These are phyloP conservation scores for Synergus umbraculus DNA, from an alignment of 2,888 invertebrate genomes.

Conservation along the genomic window DNA sequence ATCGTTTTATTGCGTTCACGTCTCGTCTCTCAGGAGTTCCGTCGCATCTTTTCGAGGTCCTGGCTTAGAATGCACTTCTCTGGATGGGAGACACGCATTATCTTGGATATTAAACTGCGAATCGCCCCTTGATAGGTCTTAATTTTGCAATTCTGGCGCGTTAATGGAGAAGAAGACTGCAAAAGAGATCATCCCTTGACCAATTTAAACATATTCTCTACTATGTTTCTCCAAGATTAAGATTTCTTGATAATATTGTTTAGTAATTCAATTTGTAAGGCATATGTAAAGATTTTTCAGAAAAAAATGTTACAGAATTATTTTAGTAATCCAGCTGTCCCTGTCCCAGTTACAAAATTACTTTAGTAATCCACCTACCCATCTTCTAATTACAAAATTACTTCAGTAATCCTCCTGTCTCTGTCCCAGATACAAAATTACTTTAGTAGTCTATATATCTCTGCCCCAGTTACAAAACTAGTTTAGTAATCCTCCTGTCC, in stretches of 20 bases:
- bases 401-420: neutral
- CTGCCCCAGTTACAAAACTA: no score
- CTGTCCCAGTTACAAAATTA: no score
- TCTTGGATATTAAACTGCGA: conserved; percentile 42
- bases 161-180: neutral
- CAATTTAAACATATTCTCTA: neutral
- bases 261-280: no score
- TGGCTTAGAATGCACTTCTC: conserved; percentile 15
- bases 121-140: conserved; percentile 11
- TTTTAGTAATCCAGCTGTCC: no score
- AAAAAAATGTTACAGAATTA: no score
- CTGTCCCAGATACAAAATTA: no score
- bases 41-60: conserved; percentile 33
- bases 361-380: no score
- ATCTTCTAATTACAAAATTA: neutral
- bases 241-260: neutral
- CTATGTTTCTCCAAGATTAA: neutral
- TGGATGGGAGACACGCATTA: conserved; percentile 2
- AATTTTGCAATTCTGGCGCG: conserved; percentile 31
- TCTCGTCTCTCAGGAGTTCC: conserved; percentile 56
- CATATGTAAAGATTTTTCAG: no score
- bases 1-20: conserved; percentile 68
- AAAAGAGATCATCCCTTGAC: neutral
- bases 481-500: no score
- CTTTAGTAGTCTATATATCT: no score